A percentile compares a stretch with the other conserved stretches of the same genome.
Evolutionary conservation across 1,140 invertebrate species (phyloP).

Genomic region (Drosophila auraria): DNA sequence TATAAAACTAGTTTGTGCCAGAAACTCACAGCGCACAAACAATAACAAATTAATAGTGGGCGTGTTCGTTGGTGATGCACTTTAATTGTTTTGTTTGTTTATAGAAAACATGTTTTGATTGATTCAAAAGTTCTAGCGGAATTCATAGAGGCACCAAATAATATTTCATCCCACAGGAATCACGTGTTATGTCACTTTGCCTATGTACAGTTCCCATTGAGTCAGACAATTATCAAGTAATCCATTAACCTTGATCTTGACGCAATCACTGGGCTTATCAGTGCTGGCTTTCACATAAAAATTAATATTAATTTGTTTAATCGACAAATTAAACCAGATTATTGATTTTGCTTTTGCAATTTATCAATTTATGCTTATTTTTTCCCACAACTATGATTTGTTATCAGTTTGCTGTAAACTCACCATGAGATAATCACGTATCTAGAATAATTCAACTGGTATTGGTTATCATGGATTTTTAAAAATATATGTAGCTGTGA

Average conservation of each 20-base stretch:
- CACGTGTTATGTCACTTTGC: slow-evolving; percentile 38
- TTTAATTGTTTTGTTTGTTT: slow-evolving; percentile 75
- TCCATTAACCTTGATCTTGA: slow-evolving; percentile 55
- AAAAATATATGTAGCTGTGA: not conserved
- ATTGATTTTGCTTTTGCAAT: slow-evolving; percentile 22
- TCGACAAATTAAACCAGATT: slow-evolving; percentile 5
- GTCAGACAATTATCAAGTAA: slow-evolving; percentile 27
- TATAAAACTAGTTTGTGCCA: slow-evolving; percentile 66
- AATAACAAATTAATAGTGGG: slow-evolving; percentile 64
- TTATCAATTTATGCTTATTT: slow-evolving; percentile 20
- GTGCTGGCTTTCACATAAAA: slow-evolving; percentile 10
- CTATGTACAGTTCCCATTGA: slow-evolving; percentile 5
- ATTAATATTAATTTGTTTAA: slow-evolving; percentile 56
- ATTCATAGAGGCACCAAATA: slow-evolving; percentile 7
- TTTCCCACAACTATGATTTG: slow-evolving; percentile 22
- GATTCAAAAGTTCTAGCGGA: slow-evolving; percentile 26
- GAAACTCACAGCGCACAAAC: slow-evolving; percentile 21
- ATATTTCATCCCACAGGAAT: slow-evolving; percentile 17
- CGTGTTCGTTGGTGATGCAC: slow-evolving; percentile 59
- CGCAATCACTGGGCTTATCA: slow-evolving; percentile 33
- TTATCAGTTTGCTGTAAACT: not conserved
- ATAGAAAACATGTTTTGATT: slow-evolving; percentile 64
- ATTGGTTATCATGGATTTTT: slow-evolving; percentile 6
- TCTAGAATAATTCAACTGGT: not conserved
- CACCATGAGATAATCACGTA: slow-evolving; percentile 19